These are phyloP conservation scores for Cranoglanis bouderius DNA, from an alignment of 2,113 vertebrate genomes.

Conservation along the genomic window DNA sequence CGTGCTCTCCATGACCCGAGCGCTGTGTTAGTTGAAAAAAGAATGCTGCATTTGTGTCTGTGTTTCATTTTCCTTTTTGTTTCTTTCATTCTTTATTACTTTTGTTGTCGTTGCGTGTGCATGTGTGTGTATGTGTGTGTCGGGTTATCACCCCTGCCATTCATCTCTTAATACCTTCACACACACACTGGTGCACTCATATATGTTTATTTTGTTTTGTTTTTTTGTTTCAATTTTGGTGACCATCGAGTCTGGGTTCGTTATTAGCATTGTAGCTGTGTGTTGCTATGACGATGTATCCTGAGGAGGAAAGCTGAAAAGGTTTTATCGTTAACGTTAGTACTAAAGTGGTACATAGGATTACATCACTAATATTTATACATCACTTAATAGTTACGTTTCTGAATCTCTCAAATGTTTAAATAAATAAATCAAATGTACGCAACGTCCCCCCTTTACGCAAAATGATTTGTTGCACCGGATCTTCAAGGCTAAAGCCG, in stretches of 20 bases:
- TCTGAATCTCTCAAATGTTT: too few species aligned
- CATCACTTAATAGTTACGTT: too few species aligned
- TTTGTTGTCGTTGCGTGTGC: slow-evolving; percentile 25
- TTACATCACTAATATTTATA: too few species aligned
- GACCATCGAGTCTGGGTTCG: not conserved
- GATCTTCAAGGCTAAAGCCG: too few species aligned
- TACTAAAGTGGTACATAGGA: not conserved
- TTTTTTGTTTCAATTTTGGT: not conserved
- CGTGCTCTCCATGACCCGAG: slow-evolving; percentile 47
- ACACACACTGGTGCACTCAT: not conserved
- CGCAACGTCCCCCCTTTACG: too few species aligned
- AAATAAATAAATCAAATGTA: too few species aligned
- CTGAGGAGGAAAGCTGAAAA: too few species aligned
- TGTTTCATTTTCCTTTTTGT: slow-evolving; percentile 63
- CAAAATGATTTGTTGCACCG: too few species aligned
- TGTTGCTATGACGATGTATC: not conserved
- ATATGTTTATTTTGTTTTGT: not conserved
- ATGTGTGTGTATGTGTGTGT: slow-evolving; percentile 42
- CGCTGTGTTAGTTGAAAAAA: slow-evolving; percentile 81
- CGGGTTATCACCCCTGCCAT: slow-evolving; percentile 70
- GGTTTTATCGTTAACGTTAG: too few species aligned
- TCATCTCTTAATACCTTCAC: slow-evolving; percentile 45
- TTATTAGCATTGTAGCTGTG: not conserved
- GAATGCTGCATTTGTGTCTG: slow-evolving; percentile 83
- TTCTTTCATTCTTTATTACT: not conserved